These are phyloP conservation scores for Oreochromis mossambicus DNA, from an alignment of 2,797 vertebrate genomes.

Conservation along the genomic window DNA sequence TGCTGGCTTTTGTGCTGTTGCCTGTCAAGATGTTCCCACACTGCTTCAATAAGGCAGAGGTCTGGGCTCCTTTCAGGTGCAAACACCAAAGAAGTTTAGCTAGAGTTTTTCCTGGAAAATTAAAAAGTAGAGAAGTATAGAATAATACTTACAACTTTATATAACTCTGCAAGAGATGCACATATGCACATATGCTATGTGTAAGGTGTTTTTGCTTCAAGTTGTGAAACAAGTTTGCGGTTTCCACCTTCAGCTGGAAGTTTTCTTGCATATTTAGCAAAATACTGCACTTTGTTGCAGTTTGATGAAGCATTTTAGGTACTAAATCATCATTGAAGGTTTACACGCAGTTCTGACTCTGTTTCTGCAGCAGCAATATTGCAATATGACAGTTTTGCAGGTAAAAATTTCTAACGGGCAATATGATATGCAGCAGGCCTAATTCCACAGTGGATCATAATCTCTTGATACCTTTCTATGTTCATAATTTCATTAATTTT, in stretches of 20 bases:
- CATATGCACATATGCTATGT: neutral
- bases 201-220: neutral
- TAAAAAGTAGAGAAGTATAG: neutral
- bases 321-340: neutral
- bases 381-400: neutral
- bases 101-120: neutral
- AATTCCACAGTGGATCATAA: accelerated
- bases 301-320: neutral
- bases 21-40: neutral
- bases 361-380: neutral
- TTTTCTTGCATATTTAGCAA: neutral
- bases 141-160: accelerated
- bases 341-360: neutral
- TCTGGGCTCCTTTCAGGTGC: neutral
- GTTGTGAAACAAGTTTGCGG: neutral
- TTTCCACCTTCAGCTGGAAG: neutral
- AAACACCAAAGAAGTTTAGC: neutral
- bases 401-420: neutral
- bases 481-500: neutral
- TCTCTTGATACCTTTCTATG: neutral
- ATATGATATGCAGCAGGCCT: accelerated
- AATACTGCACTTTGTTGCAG: neutral
- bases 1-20: neutral
- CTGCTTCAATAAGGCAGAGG: neutral
- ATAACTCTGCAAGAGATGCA: neutral